phyloP scores from a whole-genome alignment of 2,113 vertebrate species.

The Corydoras sp. region DNA sequence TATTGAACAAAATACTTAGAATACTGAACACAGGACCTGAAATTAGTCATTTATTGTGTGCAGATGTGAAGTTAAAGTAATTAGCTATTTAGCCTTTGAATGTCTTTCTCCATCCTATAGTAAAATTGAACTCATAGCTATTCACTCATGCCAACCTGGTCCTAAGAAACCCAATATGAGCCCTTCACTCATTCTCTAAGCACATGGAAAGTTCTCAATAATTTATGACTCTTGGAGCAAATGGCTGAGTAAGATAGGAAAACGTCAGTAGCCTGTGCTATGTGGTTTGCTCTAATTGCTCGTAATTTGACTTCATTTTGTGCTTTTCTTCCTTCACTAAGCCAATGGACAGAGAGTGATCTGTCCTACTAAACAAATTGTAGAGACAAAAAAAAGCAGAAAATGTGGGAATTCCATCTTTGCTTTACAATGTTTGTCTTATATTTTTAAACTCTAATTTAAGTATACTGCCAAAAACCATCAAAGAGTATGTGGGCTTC shows the following conservation, averaged over 20 bases:
- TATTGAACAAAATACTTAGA: no score
- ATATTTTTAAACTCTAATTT: neutral
- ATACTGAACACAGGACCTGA: no score
- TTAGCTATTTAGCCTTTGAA: neutral
- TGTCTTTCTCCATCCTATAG: constrained; percentile 7
- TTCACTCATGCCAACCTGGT: constrained; percentile 5
- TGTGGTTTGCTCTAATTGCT: neutral
- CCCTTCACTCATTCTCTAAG: constrained; percentile 2
- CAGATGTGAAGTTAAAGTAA: neutral
- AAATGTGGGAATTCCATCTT: constrained; percentile 8
- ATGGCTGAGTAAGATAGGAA: constrained; percentile 7
- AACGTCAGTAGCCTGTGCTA: neutral
- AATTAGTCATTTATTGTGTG: neutral
- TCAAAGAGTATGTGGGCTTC: constrained; percentile 5
- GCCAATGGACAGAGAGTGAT: neutral
- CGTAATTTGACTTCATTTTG: constrained; percentile 2
- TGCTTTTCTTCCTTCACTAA: neutral
- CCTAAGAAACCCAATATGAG: constrained; percentile 32
- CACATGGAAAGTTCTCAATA: constrained; percentile 35
- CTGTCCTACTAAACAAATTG: no score
- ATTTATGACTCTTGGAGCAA: constrained; percentile 30
- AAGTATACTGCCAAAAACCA: constrained; percentile 15
- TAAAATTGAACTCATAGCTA: constrained; percentile 20
- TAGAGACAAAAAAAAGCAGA: neutral
- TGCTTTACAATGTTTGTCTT: neutral